Percentiles rank a stretch among this genome's conserved stretches.
These are phyloP conservation scores for Adela reaumurella DNA, from an alignment of 2,888 invertebrate genomes.

Conservation along the genomic window DNA sequence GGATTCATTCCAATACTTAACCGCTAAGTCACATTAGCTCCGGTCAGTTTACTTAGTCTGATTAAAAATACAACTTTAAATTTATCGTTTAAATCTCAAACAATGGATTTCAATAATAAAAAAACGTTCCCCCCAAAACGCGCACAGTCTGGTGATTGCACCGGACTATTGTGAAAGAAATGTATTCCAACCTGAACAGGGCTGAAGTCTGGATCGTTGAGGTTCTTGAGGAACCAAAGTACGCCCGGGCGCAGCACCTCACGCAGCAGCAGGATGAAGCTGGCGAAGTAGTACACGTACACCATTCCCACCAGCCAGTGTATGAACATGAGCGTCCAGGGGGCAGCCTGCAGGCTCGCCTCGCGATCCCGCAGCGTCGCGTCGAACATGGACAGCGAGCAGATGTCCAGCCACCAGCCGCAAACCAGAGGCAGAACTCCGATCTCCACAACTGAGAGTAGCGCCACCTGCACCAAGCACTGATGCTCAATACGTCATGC, in stretches of 20 bases:
- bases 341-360: conserved; percentile 82
- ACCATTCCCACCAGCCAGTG: conserved; percentile 99
- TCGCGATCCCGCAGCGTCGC: conserved; percentile 86
- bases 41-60: no score
- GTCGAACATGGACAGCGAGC: conserved; percentile 89
- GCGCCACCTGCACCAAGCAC: conserved; percentile 70
- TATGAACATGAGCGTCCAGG: conserved; percentile 95
- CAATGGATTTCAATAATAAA: no score
- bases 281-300: conserved; percentile 98
- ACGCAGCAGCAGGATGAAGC: conserved; percentile 86
- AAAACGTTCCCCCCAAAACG: no score
- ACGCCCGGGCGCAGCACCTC: conserved; percentile 96
- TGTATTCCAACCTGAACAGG: conserved; percentile 81
- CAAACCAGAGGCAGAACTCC: conserved; percentile 95
- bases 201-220: conserved; percentile 99
- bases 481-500: no score
- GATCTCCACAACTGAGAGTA: conserved; percentile 94
- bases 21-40: no score
- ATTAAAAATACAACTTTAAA: no score
- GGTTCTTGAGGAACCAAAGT: conserved; percentile 94
- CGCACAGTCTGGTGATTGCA: no score
- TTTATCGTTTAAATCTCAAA: no score
- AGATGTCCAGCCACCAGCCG: conserved; percentile 99
- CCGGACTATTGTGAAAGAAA: no score
- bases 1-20: no score